Evolutionary conservation across 2,888 invertebrate genomes (phyloP).

Genomic region (Cheilosia vulpina): DNA sequence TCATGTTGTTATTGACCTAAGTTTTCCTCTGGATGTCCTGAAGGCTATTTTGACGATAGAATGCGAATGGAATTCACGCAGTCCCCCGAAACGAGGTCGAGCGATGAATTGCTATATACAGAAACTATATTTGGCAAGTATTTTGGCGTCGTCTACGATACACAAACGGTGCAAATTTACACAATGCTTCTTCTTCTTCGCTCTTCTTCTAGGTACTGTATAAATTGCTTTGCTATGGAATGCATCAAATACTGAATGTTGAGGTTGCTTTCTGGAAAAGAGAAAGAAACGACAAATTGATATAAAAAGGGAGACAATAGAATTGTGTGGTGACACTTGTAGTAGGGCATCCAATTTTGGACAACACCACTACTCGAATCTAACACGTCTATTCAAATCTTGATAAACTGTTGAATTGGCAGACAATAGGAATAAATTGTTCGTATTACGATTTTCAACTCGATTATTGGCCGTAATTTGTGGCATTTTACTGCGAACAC

Average conservation of each 20-base stretch:
- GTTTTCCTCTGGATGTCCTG: constrained; percentile 42
- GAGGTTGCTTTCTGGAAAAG: constrained; percentile 61
- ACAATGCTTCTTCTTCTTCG: constrained; percentile 11
- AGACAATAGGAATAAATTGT: neutral
- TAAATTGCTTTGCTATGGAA: constrained; percentile 66
- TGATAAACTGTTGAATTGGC: neutral
- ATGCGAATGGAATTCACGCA: constrained; percentile 56
- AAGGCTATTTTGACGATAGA: constrained; percentile 53
- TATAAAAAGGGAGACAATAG: constrained; percentile 49
- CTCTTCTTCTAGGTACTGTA: constrained; percentile 41
- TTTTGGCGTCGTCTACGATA: constrained; percentile 62
- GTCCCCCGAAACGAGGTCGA: constrained; percentile 55
- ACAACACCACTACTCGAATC: neutral
- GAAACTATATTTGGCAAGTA: constrained; percentile 66
- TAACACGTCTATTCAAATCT: neutral
- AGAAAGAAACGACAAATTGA: constrained; percentile 18
- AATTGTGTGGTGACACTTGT: constrained; percentile 69
- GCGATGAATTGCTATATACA: constrained; percentile 42
- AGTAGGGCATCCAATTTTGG: neutral
- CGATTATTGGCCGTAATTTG: neutral
- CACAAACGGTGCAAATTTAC: constrained; percentile 45
- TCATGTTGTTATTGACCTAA: constrained; percentile 86
- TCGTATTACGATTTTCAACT: neutral
- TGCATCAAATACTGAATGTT: constrained; percentile 73
- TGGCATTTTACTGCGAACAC: neutral